A percentile compares a stretch with the other conserved stretches of the same genome.
Evolutionary conservation across 2,888 invertebrate genomes (phyloP).

Genomic region (Heliconius hortense): DNA sequence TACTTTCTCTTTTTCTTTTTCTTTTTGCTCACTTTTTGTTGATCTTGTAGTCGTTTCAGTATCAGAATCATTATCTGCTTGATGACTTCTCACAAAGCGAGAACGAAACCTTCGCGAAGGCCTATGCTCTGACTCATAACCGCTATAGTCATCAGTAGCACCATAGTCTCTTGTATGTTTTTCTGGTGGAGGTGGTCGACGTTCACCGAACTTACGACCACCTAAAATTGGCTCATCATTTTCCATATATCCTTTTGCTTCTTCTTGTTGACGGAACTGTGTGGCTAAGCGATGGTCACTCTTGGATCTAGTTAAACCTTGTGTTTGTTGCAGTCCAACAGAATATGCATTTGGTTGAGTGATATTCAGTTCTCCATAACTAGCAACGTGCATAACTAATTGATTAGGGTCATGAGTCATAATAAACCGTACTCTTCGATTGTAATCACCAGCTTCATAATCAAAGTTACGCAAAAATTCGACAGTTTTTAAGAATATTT

Average conservation of each 20-base stretch:
- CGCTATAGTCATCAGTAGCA: constrained; percentile 84
- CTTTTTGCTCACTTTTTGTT: constrained; percentile 85
- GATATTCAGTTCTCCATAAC: constrained; percentile 95
- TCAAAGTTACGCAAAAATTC: constrained; percentile 97
- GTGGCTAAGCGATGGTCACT: constrained; percentile 95
- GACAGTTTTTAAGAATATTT: constrained; percentile 96
- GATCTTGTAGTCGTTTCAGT: constrained; percentile 84
- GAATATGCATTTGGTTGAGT: constrained; percentile 84
- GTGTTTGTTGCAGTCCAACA: constrained; percentile 83
- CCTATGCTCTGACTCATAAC: constrained; percentile 85
- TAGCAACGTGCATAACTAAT: constrained; percentile 92
- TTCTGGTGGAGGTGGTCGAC: constrained; percentile 79
- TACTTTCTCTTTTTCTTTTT: constrained; percentile 86
- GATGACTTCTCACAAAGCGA: constrained; percentile 85
- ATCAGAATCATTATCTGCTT: constrained; percentile 89
- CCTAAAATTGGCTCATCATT: constrained; percentile 87
- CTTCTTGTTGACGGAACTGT: constrained; percentile 94
- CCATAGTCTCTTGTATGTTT: constrained; percentile 83
- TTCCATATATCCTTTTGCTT: constrained; percentile 84
- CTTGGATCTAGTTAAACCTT: constrained; percentile 94
- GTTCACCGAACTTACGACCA: constrained; percentile 90
- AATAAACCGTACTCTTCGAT: constrained; percentile 91
- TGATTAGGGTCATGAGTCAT: constrained; percentile 96
- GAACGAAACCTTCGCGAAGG: constrained; percentile 87
- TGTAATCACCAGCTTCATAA: constrained; percentile 95